These are phyloP conservation scores for Aelia acuminata DNA, from an alignment of 2,888 invertebrate genomes.

Conservation along the genomic window DNA sequence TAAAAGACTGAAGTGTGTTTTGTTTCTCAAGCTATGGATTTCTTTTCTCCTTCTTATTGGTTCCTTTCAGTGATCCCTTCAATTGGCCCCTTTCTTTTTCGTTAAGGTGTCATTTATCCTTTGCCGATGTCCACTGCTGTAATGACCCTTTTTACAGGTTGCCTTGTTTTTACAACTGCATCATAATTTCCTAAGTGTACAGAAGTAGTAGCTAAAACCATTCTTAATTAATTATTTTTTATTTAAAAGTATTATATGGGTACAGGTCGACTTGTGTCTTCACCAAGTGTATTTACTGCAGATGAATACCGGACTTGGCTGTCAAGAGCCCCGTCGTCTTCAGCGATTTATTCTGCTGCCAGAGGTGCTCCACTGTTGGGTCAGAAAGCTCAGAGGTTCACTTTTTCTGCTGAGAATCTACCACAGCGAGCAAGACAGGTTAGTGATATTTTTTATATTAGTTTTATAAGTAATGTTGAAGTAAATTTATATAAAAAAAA, in stretches of 20 bases:
- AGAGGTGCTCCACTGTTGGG: constrained; percentile 66
- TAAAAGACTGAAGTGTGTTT: background rate
- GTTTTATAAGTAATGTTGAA: background rate
- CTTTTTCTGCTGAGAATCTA: constrained; percentile 90
- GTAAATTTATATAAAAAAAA: background rate
- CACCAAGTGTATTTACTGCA: constrained; percentile 82
- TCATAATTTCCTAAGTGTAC: constrained; percentile 31
- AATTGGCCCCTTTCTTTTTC: background rate
- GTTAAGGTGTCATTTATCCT: background rate
- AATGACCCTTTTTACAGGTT: background rate
- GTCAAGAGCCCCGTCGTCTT: constrained; percentile 85
- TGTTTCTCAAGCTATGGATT: background rate
- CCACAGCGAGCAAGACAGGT: constrained; percentile 72
- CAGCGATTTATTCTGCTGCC: constrained; percentile 89
- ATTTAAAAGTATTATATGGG: constrained; percentile 40
- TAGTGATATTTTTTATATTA: background rate
- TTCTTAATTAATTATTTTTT: background rate
- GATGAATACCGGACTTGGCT: constrained; percentile 96
- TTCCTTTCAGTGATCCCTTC: background rate
- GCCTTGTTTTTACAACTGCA: background rate
- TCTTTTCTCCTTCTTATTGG: background rate
- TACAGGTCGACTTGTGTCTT: constrained; percentile 71
- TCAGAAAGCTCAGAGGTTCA: constrained; percentile 82
- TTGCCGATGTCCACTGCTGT: background rate
- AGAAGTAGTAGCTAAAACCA: background rate